A percentile compares a stretch with the other conserved stretches of the same genome.
Evolutionary conservation across 2,888 invertebrate species (phyloP).

Genomic region (Drosophila suboccidentalis): DNA sequence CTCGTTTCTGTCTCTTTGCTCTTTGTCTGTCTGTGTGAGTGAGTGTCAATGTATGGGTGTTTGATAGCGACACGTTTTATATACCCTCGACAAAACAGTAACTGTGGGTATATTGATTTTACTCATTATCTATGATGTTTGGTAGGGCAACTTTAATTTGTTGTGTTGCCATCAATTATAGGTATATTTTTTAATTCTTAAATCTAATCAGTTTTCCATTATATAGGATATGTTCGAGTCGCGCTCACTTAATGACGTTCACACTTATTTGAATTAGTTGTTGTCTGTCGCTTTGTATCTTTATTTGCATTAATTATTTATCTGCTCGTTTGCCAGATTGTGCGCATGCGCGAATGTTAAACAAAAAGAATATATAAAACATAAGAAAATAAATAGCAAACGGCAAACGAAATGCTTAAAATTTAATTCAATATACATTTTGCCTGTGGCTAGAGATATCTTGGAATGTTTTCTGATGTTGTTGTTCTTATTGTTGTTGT

Average conservation of each 20-base stretch:
- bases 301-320: conserved; percentile 81
- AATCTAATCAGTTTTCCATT: background rate
- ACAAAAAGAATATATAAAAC: conserved; percentile 59
- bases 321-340: conserved; percentile 78
- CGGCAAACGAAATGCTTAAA: conserved; percentile 68
- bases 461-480: conserved; percentile 32
- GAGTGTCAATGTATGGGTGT: conserved; percentile 29
- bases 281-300: conserved; percentile 57
- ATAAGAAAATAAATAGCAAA: conserved; percentile 26
- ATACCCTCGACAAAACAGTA: conserved; percentile 10
- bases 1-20: conserved; percentile 24
- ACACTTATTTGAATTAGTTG: conserved; percentile 24
- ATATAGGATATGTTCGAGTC: conserved; percentile 30
- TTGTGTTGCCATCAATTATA: background rate
- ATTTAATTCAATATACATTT: conserved; percentile 67
- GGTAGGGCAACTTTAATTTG: too few species aligned
- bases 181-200: too few species aligned
- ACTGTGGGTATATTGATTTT: conserved; percentile 10
- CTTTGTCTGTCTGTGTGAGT: conserved; percentile 5
- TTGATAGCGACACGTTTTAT: conserved; percentile 63
- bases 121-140: too few species aligned
- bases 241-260: background rate
- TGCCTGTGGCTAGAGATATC: conserved; percentile 50
- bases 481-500: conserved; percentile 27
- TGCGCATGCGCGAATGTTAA: conserved; percentile 81